phyloP scores from a whole-genome alignment of 2,888 invertebrate species.

The Lycocerus yunnanus region DNA sequence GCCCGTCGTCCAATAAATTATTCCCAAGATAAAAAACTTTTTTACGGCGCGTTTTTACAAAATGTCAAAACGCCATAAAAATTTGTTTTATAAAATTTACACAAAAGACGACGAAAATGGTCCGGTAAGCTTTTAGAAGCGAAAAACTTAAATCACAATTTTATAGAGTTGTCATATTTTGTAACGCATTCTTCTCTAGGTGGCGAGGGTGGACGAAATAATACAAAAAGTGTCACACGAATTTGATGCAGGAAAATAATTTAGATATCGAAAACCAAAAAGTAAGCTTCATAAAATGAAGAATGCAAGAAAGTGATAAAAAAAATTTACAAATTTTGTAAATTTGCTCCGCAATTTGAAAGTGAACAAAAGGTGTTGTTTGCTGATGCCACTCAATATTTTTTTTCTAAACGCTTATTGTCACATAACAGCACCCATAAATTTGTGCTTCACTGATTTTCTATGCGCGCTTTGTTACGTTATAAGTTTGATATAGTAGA shows the following conservation, averaged over 20 bases:
- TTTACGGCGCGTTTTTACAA: not conserved
- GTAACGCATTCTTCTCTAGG: slow-evolving; percentile 14
- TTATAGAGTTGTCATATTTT: slow-evolving; percentile 45
- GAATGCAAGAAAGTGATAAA: not conserved
- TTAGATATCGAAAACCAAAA: not conserved
- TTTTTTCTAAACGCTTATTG: slow-evolving; percentile 11
- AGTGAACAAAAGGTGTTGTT: not conserved
- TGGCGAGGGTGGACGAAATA: slow-evolving; percentile 15
- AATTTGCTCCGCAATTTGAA: not conserved
- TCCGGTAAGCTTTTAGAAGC: slow-evolving; percentile 14
- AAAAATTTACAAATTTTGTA: not conserved
- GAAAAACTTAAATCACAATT: slow-evolving; percentile 43
- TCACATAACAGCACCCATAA: slow-evolving; percentile 19
- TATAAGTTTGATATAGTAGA: slow-evolving; percentile 15
- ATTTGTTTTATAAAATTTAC: slow-evolving; percentile 38
- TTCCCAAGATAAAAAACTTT: not conserved
- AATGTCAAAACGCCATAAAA: slow-evolving; percentile 33
- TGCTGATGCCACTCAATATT: slow-evolving; percentile 9
- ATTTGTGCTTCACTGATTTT: slow-evolving; percentile 20
- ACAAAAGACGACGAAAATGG: slow-evolving; percentile 30
- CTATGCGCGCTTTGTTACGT: slow-evolving; percentile 11
- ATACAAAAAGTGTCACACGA: not conserved
- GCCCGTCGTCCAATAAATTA: not conserved
- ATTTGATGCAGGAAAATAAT: not conserved
- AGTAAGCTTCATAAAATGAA: not conserved